Base-by-base conservation (phyloP, 2,113 vertebrate species). In the Onychorhynchus coronatus region DNA sequence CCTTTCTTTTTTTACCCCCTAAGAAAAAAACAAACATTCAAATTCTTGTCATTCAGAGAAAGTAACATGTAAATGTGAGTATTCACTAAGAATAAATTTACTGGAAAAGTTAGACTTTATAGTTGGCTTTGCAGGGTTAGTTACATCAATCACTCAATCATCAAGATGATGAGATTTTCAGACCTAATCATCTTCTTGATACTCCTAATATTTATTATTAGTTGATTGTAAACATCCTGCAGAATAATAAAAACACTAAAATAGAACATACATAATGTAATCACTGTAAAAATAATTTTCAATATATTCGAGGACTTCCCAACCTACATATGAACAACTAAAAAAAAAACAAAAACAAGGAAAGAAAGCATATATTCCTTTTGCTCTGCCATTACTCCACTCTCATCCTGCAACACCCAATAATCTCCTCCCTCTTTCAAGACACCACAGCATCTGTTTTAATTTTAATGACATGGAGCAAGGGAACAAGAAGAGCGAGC, bases 151-250 rank as follows among this genome's bases (percentile, higher is more conserved):
- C 87, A 91, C 31, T 92, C 66, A 84, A 1, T 83, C 82, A 80
- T 86, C 79, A 83, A 59, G 82, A 85, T 67, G 58, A 94, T 72
- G 59, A 85, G 59, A 85, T 94, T 92, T 91, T 71, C 46, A 58
- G 70, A 55, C n/a, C 37, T 83, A 91, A 91, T 42, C 30, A 91
- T 42, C 20, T 56, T 86, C 82, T 89, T 85, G 53, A 33, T 74
- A 55, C 12, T 84, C 33, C 59, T 90, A 93, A 90, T 94, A 91
- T 90, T 96, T 96, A 73, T 65, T 85, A 80, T 80, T 84, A 86
- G 44, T 52, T 93, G 85, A 83, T 85, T 89, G 71, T 47, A 95
- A 95, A 93, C 94, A 93, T 95, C 52, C 76, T 87, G 56, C 33
- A 88, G 75, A 62, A 95, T 77, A 96, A 93, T 47, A 71, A 94